phyloP scores from a whole-genome alignment of 1,140 invertebrate species.

The Philopotamus ludificatus region DNA sequence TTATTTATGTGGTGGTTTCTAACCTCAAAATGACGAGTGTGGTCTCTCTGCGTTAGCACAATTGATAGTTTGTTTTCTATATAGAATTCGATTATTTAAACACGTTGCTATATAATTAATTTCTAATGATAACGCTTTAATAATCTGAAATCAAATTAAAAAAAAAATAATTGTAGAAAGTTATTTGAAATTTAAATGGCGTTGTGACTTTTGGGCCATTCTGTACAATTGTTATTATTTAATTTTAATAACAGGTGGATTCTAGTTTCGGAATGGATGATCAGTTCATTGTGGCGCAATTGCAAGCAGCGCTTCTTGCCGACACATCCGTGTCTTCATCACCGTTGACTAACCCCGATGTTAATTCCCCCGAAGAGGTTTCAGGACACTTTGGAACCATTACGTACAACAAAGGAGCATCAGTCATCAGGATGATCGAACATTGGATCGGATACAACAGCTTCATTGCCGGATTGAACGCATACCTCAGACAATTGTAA shows the following conservation, averaged over 20 bases:
- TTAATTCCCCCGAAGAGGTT: constrained; percentile 51
- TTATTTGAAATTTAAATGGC: too few relatives aligned
- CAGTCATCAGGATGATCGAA: constrained; percentile 75
- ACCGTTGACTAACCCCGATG: constrained; percentile 49
- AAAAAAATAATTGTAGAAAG: too few relatives aligned
- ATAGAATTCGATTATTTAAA: too few relatives aligned
- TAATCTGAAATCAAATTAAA: too few relatives aligned
- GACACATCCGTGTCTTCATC: constrained; percentile 63
- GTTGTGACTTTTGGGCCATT: too few relatives aligned
- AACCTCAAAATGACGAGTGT: too few relatives aligned
- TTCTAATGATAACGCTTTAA: too few relatives aligned
- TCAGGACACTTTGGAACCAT: constrained; percentile 60
- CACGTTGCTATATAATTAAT: too few relatives aligned
- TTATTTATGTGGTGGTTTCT: too few relatives aligned
- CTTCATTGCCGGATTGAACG: constrained; percentile 60
- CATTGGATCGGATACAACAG: constrained; percentile 64
- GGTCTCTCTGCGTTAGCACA: too few relatives aligned
- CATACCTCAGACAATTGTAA: not conserved
- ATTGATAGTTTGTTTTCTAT: too few relatives aligned
- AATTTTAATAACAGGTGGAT: not conserved
- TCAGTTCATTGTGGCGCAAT: constrained; percentile 57
- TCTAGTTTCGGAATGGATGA: constrained; percentile 19
- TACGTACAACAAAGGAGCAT: constrained; percentile 65
- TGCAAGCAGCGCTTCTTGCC: constrained; percentile 60
- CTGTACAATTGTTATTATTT: too few relatives aligned